phyloP scores from a whole-genome alignment of 2,797 vertebrate species.

The Vireo griseus region DNA sequence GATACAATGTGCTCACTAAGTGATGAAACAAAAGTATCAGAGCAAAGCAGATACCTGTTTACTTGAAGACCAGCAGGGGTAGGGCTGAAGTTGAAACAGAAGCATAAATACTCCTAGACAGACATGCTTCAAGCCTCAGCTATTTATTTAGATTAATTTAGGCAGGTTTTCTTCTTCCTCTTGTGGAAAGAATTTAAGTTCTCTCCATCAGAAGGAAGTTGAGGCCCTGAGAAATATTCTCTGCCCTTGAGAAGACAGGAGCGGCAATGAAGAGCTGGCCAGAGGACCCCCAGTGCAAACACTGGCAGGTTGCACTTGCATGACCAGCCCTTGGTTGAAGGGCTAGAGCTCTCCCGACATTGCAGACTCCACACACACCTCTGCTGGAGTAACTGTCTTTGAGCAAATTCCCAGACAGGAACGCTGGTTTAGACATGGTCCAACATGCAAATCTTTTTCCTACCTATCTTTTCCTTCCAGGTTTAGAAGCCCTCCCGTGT shows the following conservation, averaged over 20 bases:
- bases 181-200: neutral
- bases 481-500: fast-evolving
- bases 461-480: neutral
- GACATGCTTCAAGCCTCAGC: neutral
- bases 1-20: neutral
- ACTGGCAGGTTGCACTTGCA: neutral
- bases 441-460: neutral
- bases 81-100: neutral
- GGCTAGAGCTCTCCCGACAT: neutral
- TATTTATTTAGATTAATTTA: neutral
- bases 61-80: neutral
- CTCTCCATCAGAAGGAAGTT: neutral
- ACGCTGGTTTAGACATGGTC: neutral
- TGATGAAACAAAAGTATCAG: neutral
- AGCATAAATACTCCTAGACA: neutral
- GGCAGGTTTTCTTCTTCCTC: neutral
- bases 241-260: neutral
- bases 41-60: neutral
- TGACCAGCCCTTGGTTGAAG: neutral
- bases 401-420: neutral
- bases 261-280: neutral
- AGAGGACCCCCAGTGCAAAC: neutral
- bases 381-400: neutral
- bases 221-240: neutral
- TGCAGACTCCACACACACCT: neutral